Base-by-base conservation (phyloP, 2,797 vertebrate species). In the Anguilla obscura region DNA sequence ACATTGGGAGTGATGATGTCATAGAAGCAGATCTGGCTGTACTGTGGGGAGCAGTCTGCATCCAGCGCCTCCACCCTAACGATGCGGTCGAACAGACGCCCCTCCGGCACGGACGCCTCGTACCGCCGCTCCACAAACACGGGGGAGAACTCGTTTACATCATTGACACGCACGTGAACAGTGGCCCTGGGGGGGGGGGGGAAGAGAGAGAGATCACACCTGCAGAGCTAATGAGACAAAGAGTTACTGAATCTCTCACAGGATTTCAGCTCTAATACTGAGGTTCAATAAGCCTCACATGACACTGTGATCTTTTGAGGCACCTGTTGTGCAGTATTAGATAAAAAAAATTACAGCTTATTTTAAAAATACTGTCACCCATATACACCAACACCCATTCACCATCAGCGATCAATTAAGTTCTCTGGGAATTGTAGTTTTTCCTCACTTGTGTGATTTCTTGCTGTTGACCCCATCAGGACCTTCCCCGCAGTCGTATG, bases 11-110 rank as follows among this genome's bases (percentile, higher is more conserved):
- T 99, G 90, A 99, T 97, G 94, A 99, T 99, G 96, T 99, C 97
- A 0, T 99, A 99, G 96, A 99, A 99, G 96, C 99, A 99, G 90
- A 99, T 99, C 95, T 99, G 99, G 95, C 99, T 99, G 94, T 99
- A 99, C 94, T 99, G 99, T 0, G 99, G 99, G 0, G 99, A 99
- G 92, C 99, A 99, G 96, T 99, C 99, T 0, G 97, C 98, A 0
- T 99, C 99, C n/a, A 99, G 95, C 50, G 99, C 99, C 94, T 99
- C 98, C 90, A 99, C 98, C 0, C 97, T 97, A 89, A 99, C 94
- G 56, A 99, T 97, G 40, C 96, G 97, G 92, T 99, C 98, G 0
- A 98, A 99, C 74, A 99, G 96, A 87, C 98, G 98, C 6, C 98
- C 98, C 91, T 99, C 98, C 0, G 98, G 98, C 93, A 99, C 98